phyloP scores from a whole-genome alignment of 2,797 vertebrate species.

The Smutsia gigantea region DNA sequence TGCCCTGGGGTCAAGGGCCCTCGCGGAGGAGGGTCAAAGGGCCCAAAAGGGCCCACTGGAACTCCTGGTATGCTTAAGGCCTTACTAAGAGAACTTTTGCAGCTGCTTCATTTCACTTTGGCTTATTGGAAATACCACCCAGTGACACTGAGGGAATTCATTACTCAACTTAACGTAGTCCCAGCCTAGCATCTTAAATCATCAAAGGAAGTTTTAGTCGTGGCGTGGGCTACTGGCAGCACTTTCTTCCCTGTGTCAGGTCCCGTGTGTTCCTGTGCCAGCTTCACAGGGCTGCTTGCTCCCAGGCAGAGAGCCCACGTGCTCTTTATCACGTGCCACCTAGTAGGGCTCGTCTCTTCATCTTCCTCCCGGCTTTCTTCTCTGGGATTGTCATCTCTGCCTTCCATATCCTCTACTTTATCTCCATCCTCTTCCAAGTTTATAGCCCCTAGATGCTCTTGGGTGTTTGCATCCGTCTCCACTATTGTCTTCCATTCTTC shows the following conservation, averaged over 20 bases:
- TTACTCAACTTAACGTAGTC: neutral
- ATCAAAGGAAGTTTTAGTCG: slow-evolving; percentile 90
- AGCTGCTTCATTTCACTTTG: neutral
- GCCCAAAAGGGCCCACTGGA: neutral
- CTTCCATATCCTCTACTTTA: slow-evolving; percentile 81
- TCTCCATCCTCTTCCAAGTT: slow-evolving; percentile 87
- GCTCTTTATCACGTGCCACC: slow-evolving; percentile 83
- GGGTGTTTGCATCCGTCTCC: slow-evolving; percentile 91
- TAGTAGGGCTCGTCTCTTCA: slow-evolving; percentile 81
- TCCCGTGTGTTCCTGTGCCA: slow-evolving; percentile 89
- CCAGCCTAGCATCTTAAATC: slow-evolving; percentile 61
- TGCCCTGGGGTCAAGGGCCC: too few relatives aligned
- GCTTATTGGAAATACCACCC: neutral
- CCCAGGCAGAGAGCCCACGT: slow-evolving; percentile 86
- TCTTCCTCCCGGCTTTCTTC: slow-evolving; percentile 80
- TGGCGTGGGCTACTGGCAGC: slow-evolving; percentile 88
- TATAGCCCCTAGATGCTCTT: slow-evolving; percentile 91
- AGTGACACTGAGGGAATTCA: neutral
- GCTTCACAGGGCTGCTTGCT: slow-evolving; percentile 87
- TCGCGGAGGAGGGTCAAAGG: neutral
- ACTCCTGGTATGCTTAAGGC: too few relatives aligned
- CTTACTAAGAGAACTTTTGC: neutral
- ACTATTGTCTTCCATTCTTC: slow-evolving; percentile 91
- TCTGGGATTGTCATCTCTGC: slow-evolving; percentile 80
- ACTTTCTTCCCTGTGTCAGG: slow-evolving; percentile 89